Evolutionary conservation across 2,797 vertebrate species (phyloP).

Genomic region (Paratrypauchen microcephalus): DNA sequence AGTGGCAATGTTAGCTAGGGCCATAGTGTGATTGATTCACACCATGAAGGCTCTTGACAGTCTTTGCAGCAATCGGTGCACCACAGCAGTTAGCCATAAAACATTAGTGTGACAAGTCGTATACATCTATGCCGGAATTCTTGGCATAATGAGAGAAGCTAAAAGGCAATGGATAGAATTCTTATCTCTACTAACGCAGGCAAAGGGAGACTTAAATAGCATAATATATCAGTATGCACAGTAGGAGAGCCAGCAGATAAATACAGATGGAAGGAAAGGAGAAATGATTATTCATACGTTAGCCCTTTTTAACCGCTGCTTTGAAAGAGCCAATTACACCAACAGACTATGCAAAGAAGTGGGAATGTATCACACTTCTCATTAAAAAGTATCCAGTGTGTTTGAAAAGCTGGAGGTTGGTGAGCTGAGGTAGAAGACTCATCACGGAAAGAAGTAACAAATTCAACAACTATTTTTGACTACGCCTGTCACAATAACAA

Average conservation of each 20-base stretch:
- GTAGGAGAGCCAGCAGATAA: constrained; percentile 39
- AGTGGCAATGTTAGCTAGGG: constrained; percentile 15
- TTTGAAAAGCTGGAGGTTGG: constrained; percentile 4
- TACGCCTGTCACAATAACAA: no score
- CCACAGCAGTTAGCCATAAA: constrained; percentile 64
- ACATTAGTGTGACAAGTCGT: constrained; percentile 71
- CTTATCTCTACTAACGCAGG: constrained; percentile 64
- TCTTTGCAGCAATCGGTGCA: constrained; percentile 46
- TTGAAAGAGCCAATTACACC: constrained; percentile 46
- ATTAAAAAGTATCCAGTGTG: constrained; percentile 17
- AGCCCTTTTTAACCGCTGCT: constrained; percentile 54
- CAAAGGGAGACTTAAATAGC: constrained; percentile 69
- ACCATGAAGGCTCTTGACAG: constrained; percentile 42
- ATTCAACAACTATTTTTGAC: background rate
- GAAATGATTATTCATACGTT: constrained; percentile 60
- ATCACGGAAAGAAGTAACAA: background rate
- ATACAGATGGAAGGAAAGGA: constrained; percentile 45
- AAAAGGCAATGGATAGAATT: constrained; percentile 69
- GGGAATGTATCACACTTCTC: constrained; percentile 15
- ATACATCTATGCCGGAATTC: constrained; percentile 63
- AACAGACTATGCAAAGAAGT: background rate
- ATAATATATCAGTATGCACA: constrained; percentile 61
- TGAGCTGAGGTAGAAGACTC: background rate
- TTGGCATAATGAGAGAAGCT: constrained; percentile 72
- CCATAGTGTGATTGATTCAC: constrained; percentile 52